phyloP scores from a whole-genome alignment of 2,113 vertebrate genomes.

The Echinops telfairi region DNA sequence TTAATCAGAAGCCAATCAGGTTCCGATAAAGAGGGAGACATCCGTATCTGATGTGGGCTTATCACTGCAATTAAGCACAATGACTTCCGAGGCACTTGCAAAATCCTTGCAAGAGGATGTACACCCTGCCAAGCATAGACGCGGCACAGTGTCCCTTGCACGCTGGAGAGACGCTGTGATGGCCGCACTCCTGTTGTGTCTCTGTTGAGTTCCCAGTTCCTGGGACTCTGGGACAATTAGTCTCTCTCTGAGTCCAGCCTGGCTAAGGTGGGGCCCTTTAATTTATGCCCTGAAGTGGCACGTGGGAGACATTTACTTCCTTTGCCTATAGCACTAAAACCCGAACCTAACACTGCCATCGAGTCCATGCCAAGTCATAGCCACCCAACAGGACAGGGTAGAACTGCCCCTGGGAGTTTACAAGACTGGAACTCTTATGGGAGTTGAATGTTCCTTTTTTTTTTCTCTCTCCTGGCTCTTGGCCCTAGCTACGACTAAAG shows the following conservation, averaged over 20 bases:
- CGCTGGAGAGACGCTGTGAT: not conserved
- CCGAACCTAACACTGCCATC: no score
- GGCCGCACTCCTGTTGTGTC: not conserved
- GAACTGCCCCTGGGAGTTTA: no score
- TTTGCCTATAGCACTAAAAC: not conserved
- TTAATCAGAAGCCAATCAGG: slow-evolving; percentile 83
- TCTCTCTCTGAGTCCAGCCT: not conserved
- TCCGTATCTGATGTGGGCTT: slow-evolving; percentile 79
- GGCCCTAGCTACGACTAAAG: no score
- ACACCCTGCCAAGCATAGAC: slow-evolving; percentile 69
- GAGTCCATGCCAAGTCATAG: no score
- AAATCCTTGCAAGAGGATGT: slow-evolving; percentile 81
- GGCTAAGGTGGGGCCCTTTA: not conserved
- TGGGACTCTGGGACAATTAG: not conserved
- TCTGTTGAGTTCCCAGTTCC: not conserved
- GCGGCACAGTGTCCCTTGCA: slow-evolving; percentile 54
- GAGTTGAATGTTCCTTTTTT: no score
- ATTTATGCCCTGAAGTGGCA: not conserved
- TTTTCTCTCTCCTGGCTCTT: no score
- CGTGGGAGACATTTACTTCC: not conserved
- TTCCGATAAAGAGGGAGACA: slow-evolving; percentile 78
- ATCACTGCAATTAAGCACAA: slow-evolving; percentile 84
- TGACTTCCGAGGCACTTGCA: slow-evolving; percentile 82
- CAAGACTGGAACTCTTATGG: no score
- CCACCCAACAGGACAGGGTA: no score